These are phyloP conservation scores for Nomia melanderi DNA, from an alignment of 1,140 invertebrate genomes.

Conservation along the genomic window DNA sequence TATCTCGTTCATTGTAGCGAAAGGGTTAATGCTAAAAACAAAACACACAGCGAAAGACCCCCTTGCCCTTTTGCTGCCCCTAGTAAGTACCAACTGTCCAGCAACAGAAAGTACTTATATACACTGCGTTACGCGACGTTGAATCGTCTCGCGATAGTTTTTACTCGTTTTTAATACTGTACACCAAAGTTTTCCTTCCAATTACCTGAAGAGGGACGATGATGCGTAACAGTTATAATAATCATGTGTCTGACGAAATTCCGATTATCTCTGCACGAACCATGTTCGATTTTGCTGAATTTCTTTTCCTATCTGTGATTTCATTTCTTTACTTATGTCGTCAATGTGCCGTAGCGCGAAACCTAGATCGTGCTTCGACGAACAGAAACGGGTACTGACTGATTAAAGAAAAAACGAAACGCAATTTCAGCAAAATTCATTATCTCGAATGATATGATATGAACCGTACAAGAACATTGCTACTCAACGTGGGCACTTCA, in stretches of 20 bases:
- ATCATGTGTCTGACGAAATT: slow-evolving; percentile 3
- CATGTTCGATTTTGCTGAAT: neutral
- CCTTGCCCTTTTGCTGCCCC: too few relatives aligned
- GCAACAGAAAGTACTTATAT: too few relatives aligned
- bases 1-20: too few relatives aligned
- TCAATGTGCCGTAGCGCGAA: neutral
- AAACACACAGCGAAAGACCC: too few relatives aligned
- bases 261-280: neutral
- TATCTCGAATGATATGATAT: neutral
- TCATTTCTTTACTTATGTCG: slow-evolving; percentile 27
- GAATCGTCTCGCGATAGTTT: neutral
- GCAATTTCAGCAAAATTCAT: neutral
- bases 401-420: neutral
- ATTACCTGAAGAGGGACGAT: slow-evolving; percentile 14
- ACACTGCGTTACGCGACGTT: neutral
- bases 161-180: slow-evolving; percentile 33
- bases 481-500: neutral
- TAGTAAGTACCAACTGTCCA: too few relatives aligned
- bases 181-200: slow-evolving; percentile 44
- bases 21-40: too few relatives aligned
- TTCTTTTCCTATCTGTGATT: slow-evolving; percentile 33
- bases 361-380: neutral
- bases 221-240: neutral
- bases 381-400: slow-evolving; percentile 6
- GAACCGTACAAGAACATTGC: neutral